Conservation (phyloP, 2,888 invertebrate genomes). For the Ceramica pisi region DNA sequence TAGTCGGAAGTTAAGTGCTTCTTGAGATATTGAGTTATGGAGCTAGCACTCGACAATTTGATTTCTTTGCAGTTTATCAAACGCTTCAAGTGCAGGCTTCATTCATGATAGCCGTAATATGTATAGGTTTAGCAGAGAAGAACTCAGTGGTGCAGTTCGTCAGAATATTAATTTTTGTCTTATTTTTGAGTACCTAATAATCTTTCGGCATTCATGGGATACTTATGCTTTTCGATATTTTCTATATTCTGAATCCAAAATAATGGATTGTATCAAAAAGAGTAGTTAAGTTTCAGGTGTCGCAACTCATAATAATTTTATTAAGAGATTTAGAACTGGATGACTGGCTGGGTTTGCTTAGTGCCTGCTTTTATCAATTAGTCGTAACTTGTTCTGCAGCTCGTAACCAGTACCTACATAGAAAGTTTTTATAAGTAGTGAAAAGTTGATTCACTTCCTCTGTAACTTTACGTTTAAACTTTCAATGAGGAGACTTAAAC, state of each 20-base stretch:
- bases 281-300: neutral
- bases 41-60: slow-evolving; percentile 11
- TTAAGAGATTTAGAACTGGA: neutral
- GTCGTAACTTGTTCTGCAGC: slow-evolving; percentile 40
- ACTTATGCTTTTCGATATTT: neutral
- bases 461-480: neutral
- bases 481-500: slow-evolving; percentile 2
- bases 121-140: slow-evolving; percentile 6
- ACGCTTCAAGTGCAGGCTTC: slow-evolving; percentile 7
- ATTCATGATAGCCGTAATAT: slow-evolving; percentile 7
- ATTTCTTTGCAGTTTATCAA: slow-evolving; percentile 25
- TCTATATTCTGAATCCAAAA: neutral
- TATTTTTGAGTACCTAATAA: neutral
- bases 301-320: neutral
- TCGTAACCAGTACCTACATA: slow-evolving; percentile 28
- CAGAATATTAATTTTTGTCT: neutral
- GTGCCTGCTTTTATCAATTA: slow-evolving; percentile 11
- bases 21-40: slow-evolving; percentile 26
- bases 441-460: slow-evolving; percentile 39
- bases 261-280: neutral
- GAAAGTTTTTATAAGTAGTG: slow-evolving; percentile 49
- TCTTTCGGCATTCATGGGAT: neutral
- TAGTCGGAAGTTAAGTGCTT: slow-evolving; percentile 29
- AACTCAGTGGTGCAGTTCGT: neutral
- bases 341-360: neutral